Percentiles rank a stretch among this genome's conserved stretches.
phyloP scores from a whole-genome alignment of 2,888 invertebrate species.

The Bellardia pandia region DNA sequence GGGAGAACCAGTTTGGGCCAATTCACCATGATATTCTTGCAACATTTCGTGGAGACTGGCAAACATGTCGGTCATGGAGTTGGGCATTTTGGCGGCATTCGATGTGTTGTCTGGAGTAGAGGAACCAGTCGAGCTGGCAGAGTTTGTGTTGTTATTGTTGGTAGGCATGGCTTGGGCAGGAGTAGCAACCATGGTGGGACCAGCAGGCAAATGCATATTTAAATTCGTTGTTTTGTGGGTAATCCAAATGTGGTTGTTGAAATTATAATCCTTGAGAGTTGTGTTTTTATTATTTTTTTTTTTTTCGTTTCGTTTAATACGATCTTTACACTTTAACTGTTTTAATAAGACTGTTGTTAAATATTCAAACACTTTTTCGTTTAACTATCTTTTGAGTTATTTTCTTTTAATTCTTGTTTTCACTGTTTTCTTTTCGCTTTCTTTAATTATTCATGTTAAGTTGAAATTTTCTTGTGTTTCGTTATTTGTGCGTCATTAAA shows the following conservation, averaged over 20 bases:
- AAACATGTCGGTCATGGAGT: conserved; percentile 90
- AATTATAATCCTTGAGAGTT: conserved; percentile 29
- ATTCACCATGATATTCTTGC: conserved; percentile 95
- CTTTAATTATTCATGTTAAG: not conserved
- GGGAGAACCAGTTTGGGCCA: conserved; percentile 97
- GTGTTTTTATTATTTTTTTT: conserved; percentile 20
- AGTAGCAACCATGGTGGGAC: conserved; percentile 82
- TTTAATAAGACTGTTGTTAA: conserved; percentile 13
- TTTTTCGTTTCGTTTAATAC: conserved; percentile 2
- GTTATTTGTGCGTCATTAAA: conserved; percentile 43
- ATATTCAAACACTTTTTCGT: conserved; percentile 50
- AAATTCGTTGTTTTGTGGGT: conserved; percentile 63
- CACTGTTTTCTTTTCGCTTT: conserved; percentile 39
- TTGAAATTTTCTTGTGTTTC: conserved; percentile 21
- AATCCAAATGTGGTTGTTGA: not conserved
- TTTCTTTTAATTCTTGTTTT: conserved; percentile 4
- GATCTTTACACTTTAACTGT: conserved; percentile 55
- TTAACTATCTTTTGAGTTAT: conserved; percentile 19
- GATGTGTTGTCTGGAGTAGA: conserved; percentile 75
- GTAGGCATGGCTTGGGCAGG: conserved; percentile 76
- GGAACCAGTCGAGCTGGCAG: conserved; percentile 76
- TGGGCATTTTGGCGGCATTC: conserved; percentile 84
- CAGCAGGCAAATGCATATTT: conserved; percentile 83
- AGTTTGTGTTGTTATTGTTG: conserved; percentile 74
- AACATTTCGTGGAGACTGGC: conserved; percentile 91